Conservation (phyloP, 1,140 invertebrate species). For the Drosophila bifasciata region DNA sequence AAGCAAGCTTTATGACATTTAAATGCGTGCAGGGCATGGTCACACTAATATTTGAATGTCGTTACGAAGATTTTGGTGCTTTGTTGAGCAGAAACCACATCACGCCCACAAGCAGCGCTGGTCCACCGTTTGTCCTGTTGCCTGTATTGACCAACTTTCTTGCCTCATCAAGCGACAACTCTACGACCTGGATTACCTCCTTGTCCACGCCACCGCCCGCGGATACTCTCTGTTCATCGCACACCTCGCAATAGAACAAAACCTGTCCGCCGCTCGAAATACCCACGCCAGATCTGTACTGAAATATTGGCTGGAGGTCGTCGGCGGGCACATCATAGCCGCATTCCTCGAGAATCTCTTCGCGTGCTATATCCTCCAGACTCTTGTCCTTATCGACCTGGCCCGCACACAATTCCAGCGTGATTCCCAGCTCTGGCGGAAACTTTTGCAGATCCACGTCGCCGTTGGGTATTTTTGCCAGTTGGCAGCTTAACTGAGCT, state of each 20-base stretch:
- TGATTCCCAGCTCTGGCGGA: slow-evolving; percentile 90
- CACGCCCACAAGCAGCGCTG: slow-evolving; percentile 91
- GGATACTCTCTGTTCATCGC: slow-evolving; percentile 86
- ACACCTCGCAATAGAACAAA: slow-evolving; percentile 96
- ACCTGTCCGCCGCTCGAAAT: slow-evolving; percentile 89
- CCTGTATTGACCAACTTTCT: slow-evolving; percentile 88
- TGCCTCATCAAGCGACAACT: slow-evolving; percentile 90
- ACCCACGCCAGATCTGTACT: slow-evolving; percentile 89
- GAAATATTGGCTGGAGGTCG: slow-evolving; percentile 88
- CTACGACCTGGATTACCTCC: slow-evolving; percentile 96
- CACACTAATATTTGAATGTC: slow-evolving; percentile 23
- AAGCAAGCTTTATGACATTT: slow-evolving; percentile 36
- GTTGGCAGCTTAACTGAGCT: slow-evolving; percentile 54
- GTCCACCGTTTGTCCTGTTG: slow-evolving; percentile 88
- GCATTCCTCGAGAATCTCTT: slow-evolving; percentile 97
- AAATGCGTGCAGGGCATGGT: slow-evolving; percentile 5
- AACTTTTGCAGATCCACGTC: slow-evolving; percentile 89
- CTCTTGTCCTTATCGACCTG: slow-evolving; percentile 94
- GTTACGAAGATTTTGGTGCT: slow-evolving; percentile 1
- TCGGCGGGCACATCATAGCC: slow-evolving; percentile 93
- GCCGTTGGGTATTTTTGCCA: slow-evolving; percentile 84
- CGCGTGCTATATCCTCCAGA: slow-evolving; percentile 91
- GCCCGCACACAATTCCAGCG: slow-evolving; percentile 96
- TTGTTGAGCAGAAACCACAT: slow-evolving; percentile 92
- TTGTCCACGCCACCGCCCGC: slow-evolving; percentile 93